Base-by-base conservation (phyloP, 2,797 vertebrate species). In the Lepus townsendii region DNA sequence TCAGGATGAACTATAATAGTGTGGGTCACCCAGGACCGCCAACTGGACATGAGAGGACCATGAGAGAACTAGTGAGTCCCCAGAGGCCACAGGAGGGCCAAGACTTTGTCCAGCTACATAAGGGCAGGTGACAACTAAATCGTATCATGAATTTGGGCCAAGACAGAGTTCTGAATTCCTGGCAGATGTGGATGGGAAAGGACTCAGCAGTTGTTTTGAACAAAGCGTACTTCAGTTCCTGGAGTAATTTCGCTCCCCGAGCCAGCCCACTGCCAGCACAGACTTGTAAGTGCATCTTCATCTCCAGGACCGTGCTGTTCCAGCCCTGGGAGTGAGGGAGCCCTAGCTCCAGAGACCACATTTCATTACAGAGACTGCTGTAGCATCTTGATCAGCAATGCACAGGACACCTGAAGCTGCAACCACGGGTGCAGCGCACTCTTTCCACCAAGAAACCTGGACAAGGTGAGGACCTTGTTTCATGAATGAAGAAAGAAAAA, bases 151-250 rank as follows among this genome's bases (percentile, higher is more conserved):
- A 32, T 88, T 69, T 84, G 78, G 32, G 26, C 73, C 54, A 83
- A 90, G 83, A 77, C 73, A 90, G 68, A 69, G 66, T 93, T 97
- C 85, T 75, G 62, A 82, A 80, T 85, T 94, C 17, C 72, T 82
- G 77, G 78, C 80, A 95, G 83, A 94, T 91, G 96, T 86, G 54
- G 42, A 90, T 94, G 60, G 54, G 69, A 88, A 90, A 93, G 65
- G 24, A 14, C 73, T 90, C n/a, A 73, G 73, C 87, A 78, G 27
- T 71, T 90, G 88, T 83, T 90, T 80, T 83, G 71, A 80, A 57
- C 69, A 69, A 72, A 54, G 27, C 63, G 73, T n/a, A 47, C 50
- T 95, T 92, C 79, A 82, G 50, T 60, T 93, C 79, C 68, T 95
- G 83, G 42, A 94, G 30, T 57, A 91, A 47, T 96, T 92, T 88